Base-by-base conservation (phyloP, 2,888 invertebrate genomes). In the Cactoblastis cactorum region DNA sequence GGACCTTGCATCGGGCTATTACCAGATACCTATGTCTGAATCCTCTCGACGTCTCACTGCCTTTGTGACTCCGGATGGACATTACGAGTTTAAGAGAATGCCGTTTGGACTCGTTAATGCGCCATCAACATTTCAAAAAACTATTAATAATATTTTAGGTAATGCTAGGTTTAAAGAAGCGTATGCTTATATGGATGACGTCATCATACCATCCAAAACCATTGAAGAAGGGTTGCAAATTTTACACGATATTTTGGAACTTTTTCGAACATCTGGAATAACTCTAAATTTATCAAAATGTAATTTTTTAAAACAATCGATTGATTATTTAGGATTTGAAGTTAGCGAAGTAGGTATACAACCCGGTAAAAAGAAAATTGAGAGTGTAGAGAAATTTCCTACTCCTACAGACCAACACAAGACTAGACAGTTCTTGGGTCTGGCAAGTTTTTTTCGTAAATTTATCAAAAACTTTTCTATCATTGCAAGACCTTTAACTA, bases 71-170 rank as follows among this genome's bases (percentile, higher is more conserved):
- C 34, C 34, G 1, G 34, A 35, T 1, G 34, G 34, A 0, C 19
- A 51, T 11, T 51, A 18, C 12, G 46, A 51, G 12, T 51, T 46
- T 34, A 51, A 51, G 17, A 18, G 50, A 5, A 35, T 53, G 47
- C 52, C 49, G 3, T 49, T 49, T 18, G 52, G 49, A 0, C 34
- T 51, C 0, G 52, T 32, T 1, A 43, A 53, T 18, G 47, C 51
- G 0, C 51, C 51, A 3, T 39, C 51, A 2, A 35, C 39, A 1
- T 51, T 51, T 22, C 51, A 14, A 28, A 24, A 3, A 32, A 43
- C 38, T 2, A 46, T 51, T 0, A 51, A 51, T 11, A 19, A 39
- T 11, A 33, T 51, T 6, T 28, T 51, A 4, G 50, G 50, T 11
- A 1, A 11, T 12, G 32, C 38, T 1, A 5, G 50, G 3, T 33